Evolutionary conservation across 2,888 invertebrate genomes (phyloP).

Genomic region (Uropetala carovei): DNA sequence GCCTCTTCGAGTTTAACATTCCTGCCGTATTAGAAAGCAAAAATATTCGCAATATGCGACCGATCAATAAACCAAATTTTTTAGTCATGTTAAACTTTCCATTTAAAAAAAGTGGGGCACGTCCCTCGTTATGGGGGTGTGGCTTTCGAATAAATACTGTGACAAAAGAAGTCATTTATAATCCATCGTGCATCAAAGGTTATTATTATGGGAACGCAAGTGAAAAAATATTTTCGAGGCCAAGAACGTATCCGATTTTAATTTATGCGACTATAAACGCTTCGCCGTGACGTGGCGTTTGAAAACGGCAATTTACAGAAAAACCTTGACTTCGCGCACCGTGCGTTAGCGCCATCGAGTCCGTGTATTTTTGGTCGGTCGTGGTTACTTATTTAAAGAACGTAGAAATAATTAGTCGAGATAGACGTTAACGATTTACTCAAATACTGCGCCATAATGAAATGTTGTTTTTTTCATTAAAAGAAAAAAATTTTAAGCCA

Average conservation of each 20-base stretch:
- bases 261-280: conserved; percentile 24
- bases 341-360: neutral
- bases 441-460: neutral
- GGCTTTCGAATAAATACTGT: neutral
- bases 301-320: neutral
- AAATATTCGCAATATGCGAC: too few species aligned
- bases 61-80: too few species aligned
- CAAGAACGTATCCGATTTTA: neutral
- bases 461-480: neutral
- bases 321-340: neutral
- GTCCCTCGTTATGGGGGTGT: neutral
- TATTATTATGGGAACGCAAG: neutral
- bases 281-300: neutral
- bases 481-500: neutral
- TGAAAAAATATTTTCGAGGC: conserved; percentile 2
- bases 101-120: too few species aligned
- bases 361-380: neutral
- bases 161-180: neutral
- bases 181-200: neutral
- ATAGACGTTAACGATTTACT: neutral
- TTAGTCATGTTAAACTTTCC: too few species aligned
- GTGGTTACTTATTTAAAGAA: conserved; percentile 16
- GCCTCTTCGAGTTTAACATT: too few species aligned
- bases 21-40: too few species aligned
- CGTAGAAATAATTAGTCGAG: neutral